Percentiles rank a stretch among this genome's conserved stretches.
Conservation (phyloP, 2,113 vertebrate species). For the Alligator mississippiensis region DNA sequence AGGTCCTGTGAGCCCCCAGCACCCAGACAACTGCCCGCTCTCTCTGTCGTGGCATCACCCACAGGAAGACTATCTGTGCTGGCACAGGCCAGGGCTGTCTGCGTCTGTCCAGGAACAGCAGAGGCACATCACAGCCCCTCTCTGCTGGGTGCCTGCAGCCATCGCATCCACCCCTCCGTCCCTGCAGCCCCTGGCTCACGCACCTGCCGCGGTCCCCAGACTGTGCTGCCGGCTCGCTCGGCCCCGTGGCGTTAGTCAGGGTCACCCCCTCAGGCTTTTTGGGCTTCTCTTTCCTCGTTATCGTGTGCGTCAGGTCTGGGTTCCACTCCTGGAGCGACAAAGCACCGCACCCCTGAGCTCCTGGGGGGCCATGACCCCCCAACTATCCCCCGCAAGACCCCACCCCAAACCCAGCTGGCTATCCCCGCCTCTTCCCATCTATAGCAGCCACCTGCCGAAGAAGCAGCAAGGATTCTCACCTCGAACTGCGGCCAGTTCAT, state of each 20-base stretch:
- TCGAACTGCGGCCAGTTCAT: conserved; percentile 99
- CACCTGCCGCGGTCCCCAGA: conserved; percentile 93
- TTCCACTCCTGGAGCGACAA: conserved; percentile 90
- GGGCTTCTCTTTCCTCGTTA: conserved; percentile 92
- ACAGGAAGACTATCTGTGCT: background rate
- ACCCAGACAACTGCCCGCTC: no score
- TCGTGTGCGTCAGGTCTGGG: conserved; percentile 89
- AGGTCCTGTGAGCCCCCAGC: no score
- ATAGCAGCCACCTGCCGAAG: rapidly evolving
- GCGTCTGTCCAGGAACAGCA: rapidly evolving
- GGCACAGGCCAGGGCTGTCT: rapidly evolving
- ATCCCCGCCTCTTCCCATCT: rapidly evolving
- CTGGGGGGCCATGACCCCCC: rapidly evolving
- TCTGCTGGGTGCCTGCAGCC: rapidly evolving
- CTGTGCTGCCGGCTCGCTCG: conserved; percentile 86
- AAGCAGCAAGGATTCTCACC: conserved; percentile 76
- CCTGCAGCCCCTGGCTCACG: background rate
- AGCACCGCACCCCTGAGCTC: rapidly evolving
- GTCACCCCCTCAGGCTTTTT: conserved; percentile 90
- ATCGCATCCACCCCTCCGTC: background rate
- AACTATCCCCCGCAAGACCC: background rate
- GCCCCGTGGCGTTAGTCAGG: conserved; percentile 83
- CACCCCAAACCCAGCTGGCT: background rate
- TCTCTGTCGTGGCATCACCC: no score
- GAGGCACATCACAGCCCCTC: no score